A percentile compares a stretch with the other conserved stretches of the same genome.
phyloP scores from a whole-genome alignment of 2,797 vertebrate genomes.

The Clamator glandarius region DNA sequence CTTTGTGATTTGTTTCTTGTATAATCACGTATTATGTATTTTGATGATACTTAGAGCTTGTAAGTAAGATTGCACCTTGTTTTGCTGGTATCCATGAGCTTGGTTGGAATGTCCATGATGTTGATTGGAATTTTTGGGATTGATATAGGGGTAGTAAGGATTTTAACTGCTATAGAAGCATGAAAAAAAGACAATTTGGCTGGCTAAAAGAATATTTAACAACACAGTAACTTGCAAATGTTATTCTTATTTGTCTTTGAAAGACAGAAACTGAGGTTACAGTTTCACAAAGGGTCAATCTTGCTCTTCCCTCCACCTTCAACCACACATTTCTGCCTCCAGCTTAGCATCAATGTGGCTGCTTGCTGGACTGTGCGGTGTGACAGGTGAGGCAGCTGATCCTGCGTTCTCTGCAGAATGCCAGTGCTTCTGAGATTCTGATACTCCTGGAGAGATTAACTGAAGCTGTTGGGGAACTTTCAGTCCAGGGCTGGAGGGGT shows the following conservation, averaged over 20 bases:
- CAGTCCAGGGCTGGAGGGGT: neutral
- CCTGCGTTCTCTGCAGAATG: neutral
- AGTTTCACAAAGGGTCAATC: neutral
- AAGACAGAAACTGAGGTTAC: neutral
- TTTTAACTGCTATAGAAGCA: neutral
- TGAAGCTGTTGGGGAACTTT: neutral
- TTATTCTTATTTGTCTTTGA: neutral
- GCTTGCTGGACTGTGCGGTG: neutral
- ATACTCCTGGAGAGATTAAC: neutral
- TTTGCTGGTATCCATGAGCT: neutral
- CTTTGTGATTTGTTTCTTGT: neutral
- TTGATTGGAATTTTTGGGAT: neutral
- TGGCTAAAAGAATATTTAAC: neutral
- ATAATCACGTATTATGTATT: neutral
- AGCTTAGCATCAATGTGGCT: neutral
- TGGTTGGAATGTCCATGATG: neutral
- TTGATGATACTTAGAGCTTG: neutral
- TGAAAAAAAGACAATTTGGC: neutral
- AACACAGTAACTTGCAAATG: neutral
- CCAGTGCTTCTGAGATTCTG: neutral
- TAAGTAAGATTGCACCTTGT: neutral
- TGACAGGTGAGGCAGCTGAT: neutral
- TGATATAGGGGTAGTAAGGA: neutral
- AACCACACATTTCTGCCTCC: neutral
- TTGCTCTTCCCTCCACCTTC: neutral